Conservation (phyloP, 2,888 invertebrate genomes). For the Spodoptera picta region DNA sequence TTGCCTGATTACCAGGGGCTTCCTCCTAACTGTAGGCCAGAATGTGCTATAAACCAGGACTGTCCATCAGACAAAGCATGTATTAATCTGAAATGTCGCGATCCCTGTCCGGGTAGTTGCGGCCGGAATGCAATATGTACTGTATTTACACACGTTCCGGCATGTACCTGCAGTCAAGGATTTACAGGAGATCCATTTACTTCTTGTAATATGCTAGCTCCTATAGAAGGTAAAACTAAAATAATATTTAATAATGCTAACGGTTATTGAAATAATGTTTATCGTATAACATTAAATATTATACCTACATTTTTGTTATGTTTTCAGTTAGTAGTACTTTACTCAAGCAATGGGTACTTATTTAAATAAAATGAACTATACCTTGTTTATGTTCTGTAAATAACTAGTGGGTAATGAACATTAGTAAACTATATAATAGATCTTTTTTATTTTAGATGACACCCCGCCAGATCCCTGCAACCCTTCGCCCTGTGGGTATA, state of each 20-base stretch:
- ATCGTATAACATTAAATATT: no score
- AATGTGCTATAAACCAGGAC: conserved; percentile 92
- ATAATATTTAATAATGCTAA: not conserved
- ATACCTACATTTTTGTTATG: no score
- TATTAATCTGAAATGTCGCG: conserved; percentile 91
- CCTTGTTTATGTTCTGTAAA: no score
- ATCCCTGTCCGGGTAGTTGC: conserved; percentile 93
- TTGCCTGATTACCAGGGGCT: conserved; percentile 90
- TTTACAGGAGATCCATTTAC: conserved; percentile 94
- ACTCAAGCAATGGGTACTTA: no score
- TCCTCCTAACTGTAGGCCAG: conserved; percentile 92
- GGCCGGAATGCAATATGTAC: conserved; percentile 90
- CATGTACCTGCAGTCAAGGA: conserved; percentile 91
- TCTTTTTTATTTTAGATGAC: conserved; percentile 72
- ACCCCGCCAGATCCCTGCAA: conserved; percentile 90
- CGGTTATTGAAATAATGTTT: no score
- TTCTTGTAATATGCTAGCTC: conserved; percentile 87
- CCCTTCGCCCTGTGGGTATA: conserved; percentile 92
- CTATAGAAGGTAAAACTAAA: conserved; percentile 71
- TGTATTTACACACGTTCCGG: conserved; percentile 91
- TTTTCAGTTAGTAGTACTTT: no score
- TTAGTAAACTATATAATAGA: no score
- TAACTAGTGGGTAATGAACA: no score
- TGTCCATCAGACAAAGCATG: conserved; percentile 92
- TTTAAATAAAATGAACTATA: no score